These are phyloP conservation scores for Colossoma macropomum DNA, from an alignment of 2,113 vertebrate genomes.

Conservation along the genomic window DNA sequence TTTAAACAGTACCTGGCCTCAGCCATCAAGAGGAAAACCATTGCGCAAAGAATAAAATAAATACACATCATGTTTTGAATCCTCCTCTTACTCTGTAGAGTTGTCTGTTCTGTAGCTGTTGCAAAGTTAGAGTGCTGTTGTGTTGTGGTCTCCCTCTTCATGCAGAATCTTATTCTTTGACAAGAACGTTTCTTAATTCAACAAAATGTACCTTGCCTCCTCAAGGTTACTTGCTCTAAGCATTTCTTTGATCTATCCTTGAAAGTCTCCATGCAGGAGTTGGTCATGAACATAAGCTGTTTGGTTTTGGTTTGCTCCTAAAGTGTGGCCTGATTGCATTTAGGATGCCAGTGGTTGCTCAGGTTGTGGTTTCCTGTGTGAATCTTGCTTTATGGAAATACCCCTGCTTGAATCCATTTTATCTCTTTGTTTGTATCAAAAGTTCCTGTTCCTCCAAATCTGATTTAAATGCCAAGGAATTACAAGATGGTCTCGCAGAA, in stretches of 20 bases:
- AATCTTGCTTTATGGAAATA: slow-evolving; percentile 33
- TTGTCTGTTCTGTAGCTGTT: slow-evolving; percentile 86
- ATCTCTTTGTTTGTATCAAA: not conserved
- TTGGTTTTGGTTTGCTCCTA: slow-evolving; percentile 34
- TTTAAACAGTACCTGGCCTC: slow-evolving; percentile 85
- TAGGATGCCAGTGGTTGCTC: slow-evolving; percentile 21
- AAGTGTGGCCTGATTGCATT: slow-evolving; percentile 28
- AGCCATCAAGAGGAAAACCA: slow-evolving; percentile 79
- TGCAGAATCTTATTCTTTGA: slow-evolving; percentile 83
- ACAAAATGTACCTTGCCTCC: slow-evolving; percentile 89
- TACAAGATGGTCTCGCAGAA: not conserved
- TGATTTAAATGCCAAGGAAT: not conserved
- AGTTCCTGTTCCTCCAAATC: not conserved
- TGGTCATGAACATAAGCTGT: slow-evolving; percentile 20
- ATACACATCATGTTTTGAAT: slow-evolving; percentile 73
- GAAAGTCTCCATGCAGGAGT: slow-evolving; percentile 32
- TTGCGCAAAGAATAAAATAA: slow-evolving; percentile 61
- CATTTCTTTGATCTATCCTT: slow-evolving; percentile 28
- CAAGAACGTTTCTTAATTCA: slow-evolving; percentile 82
- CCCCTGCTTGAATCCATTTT: slow-evolving; percentile 21
- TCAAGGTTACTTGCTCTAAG: slow-evolving; percentile 89
- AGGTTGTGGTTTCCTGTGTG: slow-evolving; percentile 41
- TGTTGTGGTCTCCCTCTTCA: slow-evolving; percentile 82
- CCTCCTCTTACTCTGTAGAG: slow-evolving; percentile 75
- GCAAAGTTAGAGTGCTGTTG: slow-evolving; percentile 89